Percentiles rank a stretch among this genome's conserved stretches.
Conservation (phyloP, 2,113 vertebrate species). For the Alexandromys fortis region DNA sequence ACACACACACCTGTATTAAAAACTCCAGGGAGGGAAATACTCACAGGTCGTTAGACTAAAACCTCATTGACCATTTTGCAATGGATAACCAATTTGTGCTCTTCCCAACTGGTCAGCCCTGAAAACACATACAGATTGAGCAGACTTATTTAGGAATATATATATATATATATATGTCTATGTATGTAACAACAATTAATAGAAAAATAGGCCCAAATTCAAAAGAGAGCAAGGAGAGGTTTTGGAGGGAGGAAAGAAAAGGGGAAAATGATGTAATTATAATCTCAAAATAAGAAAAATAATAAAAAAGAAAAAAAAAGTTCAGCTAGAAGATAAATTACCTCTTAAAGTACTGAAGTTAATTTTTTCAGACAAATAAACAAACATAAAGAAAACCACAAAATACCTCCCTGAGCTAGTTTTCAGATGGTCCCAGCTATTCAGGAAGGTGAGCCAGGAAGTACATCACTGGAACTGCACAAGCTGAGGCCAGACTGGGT, state of each 20-base stretch:
- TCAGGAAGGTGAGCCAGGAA: neutral
- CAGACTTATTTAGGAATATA: neutral
- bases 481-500: neutral
- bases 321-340: neutral
- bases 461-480: no score
- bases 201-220: neutral
- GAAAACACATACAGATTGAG: neutral
- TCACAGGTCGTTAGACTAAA: constrained; percentile 32
- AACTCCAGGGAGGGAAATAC: constrained; percentile 26
- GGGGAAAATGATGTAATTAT: neutral
- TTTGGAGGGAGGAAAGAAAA: neutral
- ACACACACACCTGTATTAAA: constrained; percentile 3
- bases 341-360: neutral
- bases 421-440: neutral
- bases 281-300: neutral
- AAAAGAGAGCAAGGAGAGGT: neutral
- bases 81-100: neutral
- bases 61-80: neutral
- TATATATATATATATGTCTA: neutral
- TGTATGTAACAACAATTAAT: neutral
- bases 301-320: neutral
- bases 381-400: neutral
- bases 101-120: neutral
- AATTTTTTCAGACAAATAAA: neutral
- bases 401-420: neutral